These are phyloP conservation scores for Ataeniobius toweri DNA, from an alignment of 2,797 vertebrate genomes.

Conservation along the genomic window DNA sequence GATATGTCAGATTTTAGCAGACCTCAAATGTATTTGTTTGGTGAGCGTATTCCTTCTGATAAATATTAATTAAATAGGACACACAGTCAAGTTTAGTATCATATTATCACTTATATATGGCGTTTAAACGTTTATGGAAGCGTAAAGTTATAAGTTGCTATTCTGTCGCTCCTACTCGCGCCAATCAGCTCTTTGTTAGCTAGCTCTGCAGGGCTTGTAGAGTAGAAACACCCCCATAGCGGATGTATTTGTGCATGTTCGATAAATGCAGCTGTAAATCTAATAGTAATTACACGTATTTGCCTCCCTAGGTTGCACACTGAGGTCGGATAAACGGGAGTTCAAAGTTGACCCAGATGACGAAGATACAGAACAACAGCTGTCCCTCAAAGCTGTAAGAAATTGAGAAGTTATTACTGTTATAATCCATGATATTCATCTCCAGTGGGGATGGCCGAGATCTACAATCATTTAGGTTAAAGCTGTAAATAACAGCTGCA, in stretches of 20 bases:
- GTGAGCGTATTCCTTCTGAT: conserved; percentile 67
- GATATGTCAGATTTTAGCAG: conserved; percentile 74
- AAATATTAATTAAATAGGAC: not conserved
- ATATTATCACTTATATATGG: conserved; percentile 8
- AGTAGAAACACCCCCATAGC: not conserved
- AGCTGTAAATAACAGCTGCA: not conserved
- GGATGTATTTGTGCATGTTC: not conserved
- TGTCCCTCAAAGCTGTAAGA: conserved; percentile 84
- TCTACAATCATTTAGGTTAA: not conserved
- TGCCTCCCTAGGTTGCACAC: conserved; percentile 73
- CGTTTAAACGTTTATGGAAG: not conserved
- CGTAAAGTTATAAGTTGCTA: not conserved
- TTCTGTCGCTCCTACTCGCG: conserved; percentile 33
- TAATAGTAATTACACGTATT: not conserved
- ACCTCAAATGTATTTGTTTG: conserved; percentile 85
- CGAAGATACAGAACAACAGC: conserved; percentile 83
- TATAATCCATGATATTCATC: not conserved
- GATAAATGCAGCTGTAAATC: accelerated
- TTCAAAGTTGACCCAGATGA: conserved; percentile 81
- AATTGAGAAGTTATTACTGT: not conserved
- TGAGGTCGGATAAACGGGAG: conserved; percentile 81
- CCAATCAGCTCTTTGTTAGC: conserved; percentile 72
- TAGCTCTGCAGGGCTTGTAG: conserved; percentile 17
- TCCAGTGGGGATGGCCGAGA: not conserved
- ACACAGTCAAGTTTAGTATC: conserved; percentile 20